These are phyloP conservation scores for Equus przewalskii DNA, from an alignment of 2,113 vertebrate genomes.

Conservation along the genomic window DNA sequence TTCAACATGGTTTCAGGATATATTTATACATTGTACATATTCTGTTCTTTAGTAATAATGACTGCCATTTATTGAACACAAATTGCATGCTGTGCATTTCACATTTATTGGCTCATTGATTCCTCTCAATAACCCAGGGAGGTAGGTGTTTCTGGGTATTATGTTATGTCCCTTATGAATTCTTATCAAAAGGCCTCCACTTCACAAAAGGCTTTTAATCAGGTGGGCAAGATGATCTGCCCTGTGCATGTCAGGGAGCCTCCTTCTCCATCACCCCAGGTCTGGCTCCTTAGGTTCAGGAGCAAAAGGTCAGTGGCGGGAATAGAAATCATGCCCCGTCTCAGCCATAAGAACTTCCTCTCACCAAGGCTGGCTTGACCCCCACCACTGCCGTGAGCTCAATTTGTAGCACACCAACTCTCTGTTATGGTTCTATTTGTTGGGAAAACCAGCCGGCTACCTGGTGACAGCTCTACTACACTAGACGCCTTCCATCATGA, in stretches of 20 bases:
- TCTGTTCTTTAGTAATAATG: neutral
- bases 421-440: neutral
- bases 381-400: neutral
- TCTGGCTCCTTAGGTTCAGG: neutral
- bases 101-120: neutral
- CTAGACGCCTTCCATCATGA: neutral
- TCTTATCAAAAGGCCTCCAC: neutral
- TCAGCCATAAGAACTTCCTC: neutral
- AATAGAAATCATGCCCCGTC: neutral
- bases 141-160: neutral
- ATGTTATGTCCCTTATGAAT: neutral
- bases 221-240: neutral
- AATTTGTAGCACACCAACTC: neutral
- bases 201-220: neutral
- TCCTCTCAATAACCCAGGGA: neutral
- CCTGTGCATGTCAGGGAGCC: neutral
- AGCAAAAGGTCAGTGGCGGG: neutral
- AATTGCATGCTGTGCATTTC: neutral
- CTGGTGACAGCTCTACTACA: neutral
- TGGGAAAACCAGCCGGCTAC: neutral
- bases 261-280: neutral
- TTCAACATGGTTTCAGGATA: neutral
- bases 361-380: neutral
- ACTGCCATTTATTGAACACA: neutral
- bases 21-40: neutral